phyloP scores from a whole-genome alignment of 2,797 vertebrate genomes.

The Gastrophryne carolinensis region DNA sequence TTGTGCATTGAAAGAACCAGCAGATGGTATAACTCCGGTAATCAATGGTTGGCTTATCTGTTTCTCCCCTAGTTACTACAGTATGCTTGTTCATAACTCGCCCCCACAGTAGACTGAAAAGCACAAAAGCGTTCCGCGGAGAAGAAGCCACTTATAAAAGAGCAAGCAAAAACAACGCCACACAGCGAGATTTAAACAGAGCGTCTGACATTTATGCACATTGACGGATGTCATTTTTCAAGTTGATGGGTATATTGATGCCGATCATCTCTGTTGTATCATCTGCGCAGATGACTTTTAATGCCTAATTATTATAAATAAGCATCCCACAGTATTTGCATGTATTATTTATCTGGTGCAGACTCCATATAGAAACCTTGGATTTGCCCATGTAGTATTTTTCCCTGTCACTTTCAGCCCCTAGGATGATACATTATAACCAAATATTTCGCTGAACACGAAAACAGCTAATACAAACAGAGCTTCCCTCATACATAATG shows the following conservation, averaged over 20 bases:
- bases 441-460: too few relatives aligned
- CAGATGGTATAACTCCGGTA: background rate
- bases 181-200: background rate
- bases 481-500: too few relatives aligned
- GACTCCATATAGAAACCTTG: too few relatives aligned
- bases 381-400: too few relatives aligned
- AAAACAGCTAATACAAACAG: too few relatives aligned
- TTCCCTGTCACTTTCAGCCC: too few relatives aligned
- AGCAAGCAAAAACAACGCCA: background rate
- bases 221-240: slow-evolving; percentile 3
- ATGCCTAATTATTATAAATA: slow-evolving; percentile 3
- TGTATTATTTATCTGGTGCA: slow-evolving; percentile 19
- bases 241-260: slow-evolving; percentile 25
- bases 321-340: slow-evolving; percentile 19
- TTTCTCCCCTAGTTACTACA: background rate
- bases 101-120: background rate
- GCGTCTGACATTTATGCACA: slow-evolving; percentile 8
- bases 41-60: background rate
- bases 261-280: slow-evolving; percentile 35
- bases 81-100: background rate
- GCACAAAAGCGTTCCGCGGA: background rate
- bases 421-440: too few relatives aligned
- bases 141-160: background rate
- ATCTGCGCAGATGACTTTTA: slow-evolving; percentile 19
- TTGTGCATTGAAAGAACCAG: slow-evolving; percentile 22